Conservation (phyloP, 1,140 invertebrate species). For the Triops longicaudatus region DNA sequence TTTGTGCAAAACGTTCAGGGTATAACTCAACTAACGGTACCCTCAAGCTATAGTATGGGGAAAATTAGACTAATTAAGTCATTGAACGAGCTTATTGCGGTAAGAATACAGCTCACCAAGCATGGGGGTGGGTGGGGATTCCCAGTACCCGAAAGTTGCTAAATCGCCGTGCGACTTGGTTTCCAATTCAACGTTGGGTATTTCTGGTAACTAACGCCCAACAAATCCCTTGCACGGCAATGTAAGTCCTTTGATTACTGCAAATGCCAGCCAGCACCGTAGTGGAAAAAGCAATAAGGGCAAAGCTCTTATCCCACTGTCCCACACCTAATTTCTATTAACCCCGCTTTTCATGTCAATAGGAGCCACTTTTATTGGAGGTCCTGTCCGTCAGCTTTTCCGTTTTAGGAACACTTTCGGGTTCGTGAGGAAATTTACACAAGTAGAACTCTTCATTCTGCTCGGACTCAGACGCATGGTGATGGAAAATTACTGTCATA, state of each 20-base stretch:
- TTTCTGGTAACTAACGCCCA: neutral
- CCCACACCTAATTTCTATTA: conserved; percentile 1
- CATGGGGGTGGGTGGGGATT: too few relatives aligned
- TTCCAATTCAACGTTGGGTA: too few relatives aligned
- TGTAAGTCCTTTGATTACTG: neutral
- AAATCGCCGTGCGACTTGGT: too few relatives aligned
- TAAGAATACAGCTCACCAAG: too few relatives aligned
- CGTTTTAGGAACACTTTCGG: neutral
- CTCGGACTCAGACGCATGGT: neutral
- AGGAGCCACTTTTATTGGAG: neutral
- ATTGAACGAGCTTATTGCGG: too few relatives aligned
- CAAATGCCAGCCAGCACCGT: neutral
- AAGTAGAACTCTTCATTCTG: neutral
- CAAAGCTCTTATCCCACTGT: neutral
- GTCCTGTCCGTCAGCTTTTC: neutral
- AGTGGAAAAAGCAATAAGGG: conserved; percentile 2
- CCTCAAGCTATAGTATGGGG: too few relatives aligned
- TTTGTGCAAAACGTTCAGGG: too few relatives aligned
- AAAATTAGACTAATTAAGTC: too few relatives aligned
- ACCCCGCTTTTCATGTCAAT: neutral
- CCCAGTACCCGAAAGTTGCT: too few relatives aligned
- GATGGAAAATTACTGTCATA: neutral
- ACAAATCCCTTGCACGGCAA: neutral
- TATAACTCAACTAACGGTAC: too few relatives aligned
- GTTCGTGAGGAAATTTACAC: neutral